These are phyloP conservation scores for Coturnix japonica DNA, from an alignment of 2,113 vertebrate genomes.

Conservation along the genomic window DNA sequence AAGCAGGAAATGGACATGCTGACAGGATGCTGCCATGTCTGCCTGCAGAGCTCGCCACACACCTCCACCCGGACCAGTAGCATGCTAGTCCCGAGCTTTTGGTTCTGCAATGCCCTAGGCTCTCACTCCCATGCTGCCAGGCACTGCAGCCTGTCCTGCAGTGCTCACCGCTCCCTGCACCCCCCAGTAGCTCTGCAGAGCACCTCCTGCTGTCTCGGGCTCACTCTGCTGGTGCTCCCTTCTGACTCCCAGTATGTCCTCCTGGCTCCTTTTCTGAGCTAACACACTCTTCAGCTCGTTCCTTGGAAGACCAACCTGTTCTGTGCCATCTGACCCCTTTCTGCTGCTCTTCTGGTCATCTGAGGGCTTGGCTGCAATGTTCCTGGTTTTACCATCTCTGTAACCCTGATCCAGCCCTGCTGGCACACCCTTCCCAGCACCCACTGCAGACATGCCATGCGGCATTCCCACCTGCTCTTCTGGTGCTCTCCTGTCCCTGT, in stretches of 20 bases:
- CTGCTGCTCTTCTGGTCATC: not conserved
- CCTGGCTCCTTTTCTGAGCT: not conserved
- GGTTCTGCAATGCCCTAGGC: not conserved
- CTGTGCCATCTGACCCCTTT: not conserved
- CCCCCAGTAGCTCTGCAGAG: not conserved
- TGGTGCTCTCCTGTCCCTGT: not conserved
- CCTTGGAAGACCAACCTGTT: rapidly evolving
- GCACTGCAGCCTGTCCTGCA: not conserved
- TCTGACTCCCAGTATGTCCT: not conserved
- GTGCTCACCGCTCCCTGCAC: not conserved
- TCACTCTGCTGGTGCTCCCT: not conserved
- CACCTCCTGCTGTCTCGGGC: not conserved
- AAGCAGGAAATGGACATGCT: not conserved
- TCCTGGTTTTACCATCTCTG: not conserved
- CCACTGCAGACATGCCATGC: slow-evolving; percentile 24
- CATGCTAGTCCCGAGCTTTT: rapidly evolving
- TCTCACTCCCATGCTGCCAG: not conserved
- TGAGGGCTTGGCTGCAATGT: rapidly evolving
- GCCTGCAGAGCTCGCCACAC: not conserved
- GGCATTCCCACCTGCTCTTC: slow-evolving; percentile 1
- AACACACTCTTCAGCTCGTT: not conserved
- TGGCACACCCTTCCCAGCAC: not conserved
- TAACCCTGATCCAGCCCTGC: not conserved
- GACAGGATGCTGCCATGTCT: not conserved
- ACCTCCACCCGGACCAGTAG: not conserved